Base-by-base conservation (phyloP, 2,888 invertebrate genomes). In the Acrocera orbiculus region DNA sequence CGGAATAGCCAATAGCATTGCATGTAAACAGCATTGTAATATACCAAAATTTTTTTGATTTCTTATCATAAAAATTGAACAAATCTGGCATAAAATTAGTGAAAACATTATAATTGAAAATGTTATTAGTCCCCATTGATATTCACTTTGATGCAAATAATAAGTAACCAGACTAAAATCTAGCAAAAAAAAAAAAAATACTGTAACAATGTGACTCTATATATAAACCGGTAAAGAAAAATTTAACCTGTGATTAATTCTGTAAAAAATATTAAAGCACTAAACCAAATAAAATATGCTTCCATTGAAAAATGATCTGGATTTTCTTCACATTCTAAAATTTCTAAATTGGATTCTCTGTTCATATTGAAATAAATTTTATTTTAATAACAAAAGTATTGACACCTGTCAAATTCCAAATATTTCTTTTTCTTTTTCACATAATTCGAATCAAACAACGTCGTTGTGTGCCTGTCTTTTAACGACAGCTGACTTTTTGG, bases 251-350 rank as follows among this genome's bases (percentile, higher is more conserved):
- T 40, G 23, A 42, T 36, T 26, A 40, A 20, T 36, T 44, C 44
- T 5, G 44, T 40, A 8, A 42, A 20, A 31, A 41, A 44, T 19
- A 44, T 44, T 22, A 44, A 35, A 13, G 42, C 42, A 39, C 44
- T 44, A 32, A 44, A 44, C 42, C 44, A 42, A 20, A 42, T 38
- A 32, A 44, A 41, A 34, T 44, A 44, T 7, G 37, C 41, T 36
- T 42, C 44, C 31, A 42, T 39, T 11, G 41, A 41, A 28, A 41
- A 44, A n/a, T n/a, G n/a, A n/a, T n/a, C n/a, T n/a, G n/a, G n/a
- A n/a, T n/a, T n/a, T n/a, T n/a, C n/a, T n/a, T n/a, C n/a, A n/a
- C n/a, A n/a, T n/a, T n/a, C n/a, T n/a, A n/a, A n/a, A n/a, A n/a
- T n/a, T n/a, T n/a, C n/a, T n/a, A n/a, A n/a, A n/a, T n/a, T n/a